These are phyloP conservation scores for Melanaphis sacchari DNA, from an alignment of 1,140 invertebrate species.

Conservation along the genomic window DNA sequence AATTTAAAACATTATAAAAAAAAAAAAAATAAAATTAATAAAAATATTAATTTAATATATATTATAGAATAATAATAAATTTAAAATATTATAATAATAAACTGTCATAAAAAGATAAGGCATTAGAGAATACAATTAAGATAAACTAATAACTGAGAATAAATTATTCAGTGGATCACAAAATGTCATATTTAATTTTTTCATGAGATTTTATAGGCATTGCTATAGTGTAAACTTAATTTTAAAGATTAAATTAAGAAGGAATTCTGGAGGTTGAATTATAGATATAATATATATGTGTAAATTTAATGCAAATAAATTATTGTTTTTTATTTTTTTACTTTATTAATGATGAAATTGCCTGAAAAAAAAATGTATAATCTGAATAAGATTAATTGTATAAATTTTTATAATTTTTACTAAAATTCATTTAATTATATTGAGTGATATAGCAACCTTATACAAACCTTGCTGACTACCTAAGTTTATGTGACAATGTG, in stretches of 20 bases:
- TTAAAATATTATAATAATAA: too few species aligned
- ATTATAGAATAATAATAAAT: background rate
- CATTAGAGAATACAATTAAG: background rate
- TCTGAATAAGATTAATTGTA: background rate
- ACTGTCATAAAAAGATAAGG: background rate
- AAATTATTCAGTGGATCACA: background rate
- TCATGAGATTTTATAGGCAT: background rate
- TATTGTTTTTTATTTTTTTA: background rate
- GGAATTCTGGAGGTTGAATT: background rate
- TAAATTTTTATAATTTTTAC: background rate
- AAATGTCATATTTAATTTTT: background rate
- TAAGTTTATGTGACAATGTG: background rate
- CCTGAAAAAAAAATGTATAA: background rate
- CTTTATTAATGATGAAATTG: background rate
- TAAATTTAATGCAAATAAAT: background rate
- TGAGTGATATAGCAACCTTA: background rate
- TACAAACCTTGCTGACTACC: background rate
- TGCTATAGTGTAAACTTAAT: background rate
- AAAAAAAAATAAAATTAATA: background rate
- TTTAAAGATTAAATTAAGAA: background rate
- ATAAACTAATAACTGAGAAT: background rate
- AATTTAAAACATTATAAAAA: background rate
- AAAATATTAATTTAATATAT: background rate
- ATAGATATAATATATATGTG: background rate
- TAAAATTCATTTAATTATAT: background rate